A percentile compares a stretch with the other conserved stretches of the same genome.
Conservation (phyloP, 1,140 invertebrate species). For the Rhopalosiphum padi region DNA sequence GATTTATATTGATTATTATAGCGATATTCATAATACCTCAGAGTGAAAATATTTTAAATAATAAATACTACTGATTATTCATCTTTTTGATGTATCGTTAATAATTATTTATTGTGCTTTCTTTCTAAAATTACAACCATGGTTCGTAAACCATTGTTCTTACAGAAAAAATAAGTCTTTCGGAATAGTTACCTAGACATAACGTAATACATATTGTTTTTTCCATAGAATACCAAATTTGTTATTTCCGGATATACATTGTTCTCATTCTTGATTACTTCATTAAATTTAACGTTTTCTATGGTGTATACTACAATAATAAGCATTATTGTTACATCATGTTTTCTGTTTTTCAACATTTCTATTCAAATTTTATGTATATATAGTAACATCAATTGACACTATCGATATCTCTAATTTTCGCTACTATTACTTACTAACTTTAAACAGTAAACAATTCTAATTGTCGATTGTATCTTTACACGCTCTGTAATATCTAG, state of each 20-base stretch:
- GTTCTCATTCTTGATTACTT: constrained; percentile 38
- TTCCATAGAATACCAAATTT: constrained; percentile 34
- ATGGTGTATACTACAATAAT: neutral
- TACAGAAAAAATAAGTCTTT: neutral
- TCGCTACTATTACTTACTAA: neutral
- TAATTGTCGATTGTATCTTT: neutral
- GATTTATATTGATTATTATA: neutral
- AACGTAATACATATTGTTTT: constrained; percentile 46
- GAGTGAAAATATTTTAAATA: constrained; percentile 28
- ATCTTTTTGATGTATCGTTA: constrained; percentile 24
- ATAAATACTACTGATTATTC: constrained; percentile 7
- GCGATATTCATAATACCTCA: neutral
- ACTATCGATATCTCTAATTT: neutral
- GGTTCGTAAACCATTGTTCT: constrained; percentile 43
- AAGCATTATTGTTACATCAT: neutral
- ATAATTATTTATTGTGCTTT: constrained; percentile 21
- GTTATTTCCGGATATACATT: constrained; percentile 54
- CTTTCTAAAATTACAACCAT: constrained; percentile 30
- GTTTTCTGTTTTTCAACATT: neutral
- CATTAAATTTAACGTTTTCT: neutral
- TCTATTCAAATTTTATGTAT: neutral
- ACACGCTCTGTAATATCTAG: neutral
- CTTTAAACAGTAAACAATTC: neutral
- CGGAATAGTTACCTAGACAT: neutral
- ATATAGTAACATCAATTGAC: neutral